A percentile compares a stretch with the other conserved stretches of the same genome.
phyloP scores from a whole-genome alignment of 2,113 vertebrate genomes.

The Sceloporus undulatus region DNA sequence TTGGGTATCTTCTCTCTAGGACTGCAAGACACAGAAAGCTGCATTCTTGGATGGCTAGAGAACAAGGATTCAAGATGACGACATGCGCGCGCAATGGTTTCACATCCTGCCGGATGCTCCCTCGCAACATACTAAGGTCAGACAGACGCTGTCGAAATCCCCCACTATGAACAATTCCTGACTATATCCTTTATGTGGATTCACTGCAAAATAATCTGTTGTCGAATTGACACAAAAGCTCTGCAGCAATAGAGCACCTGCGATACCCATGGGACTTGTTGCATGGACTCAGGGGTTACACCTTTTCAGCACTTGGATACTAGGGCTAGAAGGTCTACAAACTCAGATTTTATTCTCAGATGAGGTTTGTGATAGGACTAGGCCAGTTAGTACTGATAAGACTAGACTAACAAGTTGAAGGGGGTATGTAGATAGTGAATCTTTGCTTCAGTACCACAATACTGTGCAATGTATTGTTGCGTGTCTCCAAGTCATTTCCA shows the following conservation, averaged over 20 bases:
- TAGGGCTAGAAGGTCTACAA: not conserved
- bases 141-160: not conserved
- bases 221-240: too few relatives aligned
- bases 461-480: too few relatives aligned
- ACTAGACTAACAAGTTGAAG: not conserved
- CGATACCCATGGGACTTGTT: too few relatives aligned
- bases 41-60: too few relatives aligned
- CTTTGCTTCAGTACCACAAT: not conserved
- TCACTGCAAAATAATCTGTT: too few relatives aligned
- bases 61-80: not conserved
- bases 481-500: too few relatives aligned
- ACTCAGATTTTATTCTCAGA: not conserved
- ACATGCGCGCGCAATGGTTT: not conserved
- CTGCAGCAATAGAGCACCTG: too few relatives aligned
- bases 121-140: not conserved
- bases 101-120: not conserved
- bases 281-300: not conserved
- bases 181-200: too few relatives aligned
- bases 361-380: too few relatives aligned
- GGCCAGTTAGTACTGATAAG: not conserved
- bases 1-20: constrained; percentile 93
- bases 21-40: constrained; percentile 73
- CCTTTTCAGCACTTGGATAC: not conserved
- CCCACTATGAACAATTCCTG: too few relatives aligned
- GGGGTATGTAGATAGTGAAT: not conserved